These are phyloP conservation scores for Monoplex corrugatus DNA, from an alignment of 2,888 invertebrate genomes.

Conservation along the genomic window DNA sequence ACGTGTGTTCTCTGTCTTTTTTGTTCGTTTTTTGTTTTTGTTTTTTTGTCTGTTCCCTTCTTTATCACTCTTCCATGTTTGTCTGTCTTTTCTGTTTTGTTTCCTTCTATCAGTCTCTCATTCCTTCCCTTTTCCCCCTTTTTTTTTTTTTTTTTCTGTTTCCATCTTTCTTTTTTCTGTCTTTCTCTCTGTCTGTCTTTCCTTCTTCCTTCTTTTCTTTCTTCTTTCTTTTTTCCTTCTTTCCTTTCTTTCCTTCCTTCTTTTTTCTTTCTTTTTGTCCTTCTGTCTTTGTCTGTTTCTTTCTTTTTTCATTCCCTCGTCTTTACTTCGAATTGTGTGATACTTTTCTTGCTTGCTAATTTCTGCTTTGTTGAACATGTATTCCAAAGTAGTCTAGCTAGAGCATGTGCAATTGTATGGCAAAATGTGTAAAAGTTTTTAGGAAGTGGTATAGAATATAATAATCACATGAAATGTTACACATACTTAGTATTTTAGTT, in stretches of 20 bases:
- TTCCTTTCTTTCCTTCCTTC: not conserved
- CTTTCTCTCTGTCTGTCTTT: not conserved
- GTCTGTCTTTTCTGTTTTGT: not conserved
- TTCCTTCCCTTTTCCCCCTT: not conserved
- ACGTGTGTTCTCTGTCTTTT: not conserved
- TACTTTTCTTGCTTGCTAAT: too few relatives aligned
- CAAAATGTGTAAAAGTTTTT: too few relatives aligned
- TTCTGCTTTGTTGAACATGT: too few relatives aligned
- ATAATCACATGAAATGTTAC: too few relatives aligned
- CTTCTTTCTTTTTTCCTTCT: not conserved
- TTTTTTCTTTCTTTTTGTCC: not conserved
- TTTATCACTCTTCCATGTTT: not conserved
- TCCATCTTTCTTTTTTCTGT: not conserved
- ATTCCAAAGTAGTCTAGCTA: too few relatives aligned
- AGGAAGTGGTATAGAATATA: too few relatives aligned
- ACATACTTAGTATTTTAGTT: too few relatives aligned
- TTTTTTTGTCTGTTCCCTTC: not conserved
- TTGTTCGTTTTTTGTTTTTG: not conserved
- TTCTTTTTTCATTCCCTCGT: too few relatives aligned
- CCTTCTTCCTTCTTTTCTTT: not conserved
- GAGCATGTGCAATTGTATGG: too few relatives aligned
- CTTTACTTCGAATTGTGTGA: too few relatives aligned
- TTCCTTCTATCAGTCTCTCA: too few relatives aligned
- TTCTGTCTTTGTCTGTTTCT: not conserved
- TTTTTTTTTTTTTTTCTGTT: not conserved